Conservation (phyloP, 2,888 invertebrate genomes). For the Platycheirus rosarum region DNA sequence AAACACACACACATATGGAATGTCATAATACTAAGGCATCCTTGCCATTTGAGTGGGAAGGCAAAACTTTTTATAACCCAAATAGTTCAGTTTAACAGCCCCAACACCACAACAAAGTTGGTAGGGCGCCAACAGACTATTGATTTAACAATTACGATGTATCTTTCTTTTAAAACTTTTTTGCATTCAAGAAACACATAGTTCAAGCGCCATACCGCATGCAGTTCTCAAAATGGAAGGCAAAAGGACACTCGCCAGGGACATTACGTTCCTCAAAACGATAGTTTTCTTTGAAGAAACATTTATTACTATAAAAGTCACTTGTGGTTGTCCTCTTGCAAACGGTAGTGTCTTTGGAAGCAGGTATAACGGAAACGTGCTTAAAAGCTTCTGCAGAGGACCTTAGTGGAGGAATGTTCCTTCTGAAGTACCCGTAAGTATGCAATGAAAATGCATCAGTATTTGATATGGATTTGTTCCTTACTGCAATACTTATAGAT, state of each 20-base stretch:
- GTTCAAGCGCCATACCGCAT: conserved; percentile 5
- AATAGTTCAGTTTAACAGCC: conserved; percentile 9
- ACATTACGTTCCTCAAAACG: neutral
- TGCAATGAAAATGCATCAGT: conserved; percentile 39
- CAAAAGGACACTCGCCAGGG: conserved; percentile 40
- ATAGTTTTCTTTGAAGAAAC: conserved; percentile 26
- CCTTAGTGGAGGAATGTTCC: neutral
- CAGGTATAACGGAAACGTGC: neutral
- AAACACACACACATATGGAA: conserved; percentile 25
- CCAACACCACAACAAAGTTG: conserved; percentile 41
- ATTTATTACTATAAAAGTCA: conserved; percentile 49
- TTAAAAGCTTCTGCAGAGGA: conserved; percentile 3
- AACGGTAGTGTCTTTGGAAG: neutral
- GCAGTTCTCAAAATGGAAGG: conserved; percentile 13
- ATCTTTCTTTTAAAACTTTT: conserved; percentile 5
- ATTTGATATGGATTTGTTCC: neutral
- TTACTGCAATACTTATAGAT: too few species aligned
- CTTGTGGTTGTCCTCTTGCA: conserved; percentile 18
- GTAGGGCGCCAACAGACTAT: conserved; percentile 56
- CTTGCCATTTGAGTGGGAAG: neutral
- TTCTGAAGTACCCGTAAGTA: neutral
- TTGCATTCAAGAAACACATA: conserved; percentile 20
- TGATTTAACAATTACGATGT: conserved; percentile 68
- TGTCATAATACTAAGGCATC: conserved; percentile 7
- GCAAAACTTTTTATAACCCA: conserved; percentile 4